Base-by-base conservation (phyloP, 2,888 invertebrate genomes). In the Salticus scenicus region DNA sequence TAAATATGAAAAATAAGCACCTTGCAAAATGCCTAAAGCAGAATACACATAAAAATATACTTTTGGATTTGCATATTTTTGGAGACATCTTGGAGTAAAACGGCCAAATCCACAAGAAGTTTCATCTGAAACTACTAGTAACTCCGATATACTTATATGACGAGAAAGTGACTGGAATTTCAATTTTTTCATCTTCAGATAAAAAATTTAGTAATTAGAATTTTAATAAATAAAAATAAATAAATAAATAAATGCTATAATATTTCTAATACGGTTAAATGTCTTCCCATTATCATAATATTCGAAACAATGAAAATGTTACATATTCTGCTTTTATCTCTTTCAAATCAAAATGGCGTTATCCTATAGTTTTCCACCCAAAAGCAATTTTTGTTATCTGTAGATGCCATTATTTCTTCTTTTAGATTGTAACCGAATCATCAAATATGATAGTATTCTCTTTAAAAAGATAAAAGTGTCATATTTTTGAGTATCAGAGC, bases 61-160 rank as follows among this genome's bases (percentile, higher is more conserved):
- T 28, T 87, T 80, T 4, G 88, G 88, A 73, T 80, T 80, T 8
- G 88, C 87, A 24, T 80, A 89, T 47, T 37, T 76, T 70, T 89
- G 89, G 17, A 89, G 57, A 80, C 88, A 88, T 75, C 41, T 79
- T 27, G 88, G 89, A 30, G 81, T 77, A 42, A 74, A 89, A 12
- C 64, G 69, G 8, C 87, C 81, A 27, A 89, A 31, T 28, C 89
- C 89, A 75, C 89, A 88, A 28, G 64, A 28, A 12, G 0, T 33
- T 0, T 67, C 66, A 4, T 20, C 57, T 1, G 57, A 24, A 7
- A 57, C 57, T 4, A 57, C 17, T 17, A 57, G 17, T 4, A 57
- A 1, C 1, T 17, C 24, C 24, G 7, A 2, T 2, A 7, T 47
- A 17, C 14, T 17, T 17, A 2, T 10, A 5, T 1, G 1, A 2